These are phyloP conservation scores for Lymantria dispar DNA, from an alignment of 2,888 invertebrate species.

Conservation along the genomic window DNA sequence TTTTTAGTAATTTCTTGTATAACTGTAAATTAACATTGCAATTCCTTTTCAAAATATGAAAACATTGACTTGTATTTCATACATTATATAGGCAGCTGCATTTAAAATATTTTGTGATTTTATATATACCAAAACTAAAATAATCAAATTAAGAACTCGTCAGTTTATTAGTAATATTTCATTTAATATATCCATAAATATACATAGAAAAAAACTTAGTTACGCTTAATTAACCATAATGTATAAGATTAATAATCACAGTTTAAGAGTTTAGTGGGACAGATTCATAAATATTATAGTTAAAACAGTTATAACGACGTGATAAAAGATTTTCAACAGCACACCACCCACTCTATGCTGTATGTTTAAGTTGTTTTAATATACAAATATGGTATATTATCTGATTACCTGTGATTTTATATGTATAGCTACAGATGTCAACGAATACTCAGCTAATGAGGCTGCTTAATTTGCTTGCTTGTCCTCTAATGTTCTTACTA, in stretches of 20 bases:
- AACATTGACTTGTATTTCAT: too few relatives aligned
- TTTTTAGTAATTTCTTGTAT: too few relatives aligned
- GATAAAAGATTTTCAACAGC: conserved; percentile 7
- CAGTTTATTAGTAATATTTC: too few relatives aligned
- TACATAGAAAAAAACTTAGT: neutral
- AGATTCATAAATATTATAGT: conserved; percentile 11
- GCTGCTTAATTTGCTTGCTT: conserved; percentile 44
- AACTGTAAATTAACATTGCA: too few relatives aligned
- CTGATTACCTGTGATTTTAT: conserved; percentile 26
- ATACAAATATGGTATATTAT: conserved; percentile 30
- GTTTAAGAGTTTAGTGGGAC: conserved; percentile 16
- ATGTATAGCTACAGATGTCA: conserved; percentile 29
- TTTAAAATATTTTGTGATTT: too few relatives aligned
- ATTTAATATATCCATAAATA: too few relatives aligned
- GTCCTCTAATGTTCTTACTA: conserved; percentile 43
- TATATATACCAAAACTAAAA: too few relatives aligned
- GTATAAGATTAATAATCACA: conserved; percentile 4
- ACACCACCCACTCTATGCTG: conserved; percentile 17
- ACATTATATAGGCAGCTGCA: too few relatives aligned
- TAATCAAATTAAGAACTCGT: too few relatives aligned
- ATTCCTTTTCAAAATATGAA: too few relatives aligned
- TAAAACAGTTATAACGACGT: conserved; percentile 21
- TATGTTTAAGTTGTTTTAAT: conserved; percentile 24
- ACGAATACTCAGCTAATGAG: conserved; percentile 41
- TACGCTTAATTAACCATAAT: conserved; percentile 4